Conservation (phyloP, 2,113 vertebrate species). For the Galeopterus variegatus region DNA sequence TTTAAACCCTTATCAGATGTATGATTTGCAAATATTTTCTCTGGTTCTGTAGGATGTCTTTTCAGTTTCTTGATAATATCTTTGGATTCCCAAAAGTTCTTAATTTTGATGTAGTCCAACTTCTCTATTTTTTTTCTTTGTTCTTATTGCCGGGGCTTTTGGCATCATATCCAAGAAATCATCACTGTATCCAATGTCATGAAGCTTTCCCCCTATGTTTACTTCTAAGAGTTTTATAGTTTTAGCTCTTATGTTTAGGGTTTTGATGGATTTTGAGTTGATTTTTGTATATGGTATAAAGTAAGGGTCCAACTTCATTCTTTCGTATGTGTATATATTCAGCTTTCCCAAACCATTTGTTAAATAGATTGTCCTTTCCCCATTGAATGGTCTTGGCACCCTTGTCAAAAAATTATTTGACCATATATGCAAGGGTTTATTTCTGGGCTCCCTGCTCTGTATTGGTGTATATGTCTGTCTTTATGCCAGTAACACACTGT, state of each 20-base stretch:
- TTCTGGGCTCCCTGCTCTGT: background rate
- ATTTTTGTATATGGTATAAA: background rate
- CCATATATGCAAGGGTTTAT: background rate
- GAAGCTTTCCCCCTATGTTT: background rate
- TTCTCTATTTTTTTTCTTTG: background rate
- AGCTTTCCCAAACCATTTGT: background rate
- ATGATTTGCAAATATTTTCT: background rate
- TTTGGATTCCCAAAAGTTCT: background rate
- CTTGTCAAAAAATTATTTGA: background rate
- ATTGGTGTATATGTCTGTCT: background rate
- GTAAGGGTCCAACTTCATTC: background rate
- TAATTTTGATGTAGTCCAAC: background rate
- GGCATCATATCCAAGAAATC: background rate
- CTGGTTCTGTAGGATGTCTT: background rate
- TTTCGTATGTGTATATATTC: background rate
- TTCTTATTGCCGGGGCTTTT: background rate
- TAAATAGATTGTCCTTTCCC: background rate
- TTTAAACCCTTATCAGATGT: background rate
- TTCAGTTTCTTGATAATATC: background rate
- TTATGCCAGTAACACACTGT: background rate
- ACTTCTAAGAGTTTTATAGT: background rate
- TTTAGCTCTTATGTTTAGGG: background rate
- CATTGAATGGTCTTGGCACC: background rate
- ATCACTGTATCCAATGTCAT: background rate
- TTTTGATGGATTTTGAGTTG: conserved; percentile 16